phyloP scores from a whole-genome alignment of 2,113 vertebrate species.

The Synodontis membranacea region DNA sequence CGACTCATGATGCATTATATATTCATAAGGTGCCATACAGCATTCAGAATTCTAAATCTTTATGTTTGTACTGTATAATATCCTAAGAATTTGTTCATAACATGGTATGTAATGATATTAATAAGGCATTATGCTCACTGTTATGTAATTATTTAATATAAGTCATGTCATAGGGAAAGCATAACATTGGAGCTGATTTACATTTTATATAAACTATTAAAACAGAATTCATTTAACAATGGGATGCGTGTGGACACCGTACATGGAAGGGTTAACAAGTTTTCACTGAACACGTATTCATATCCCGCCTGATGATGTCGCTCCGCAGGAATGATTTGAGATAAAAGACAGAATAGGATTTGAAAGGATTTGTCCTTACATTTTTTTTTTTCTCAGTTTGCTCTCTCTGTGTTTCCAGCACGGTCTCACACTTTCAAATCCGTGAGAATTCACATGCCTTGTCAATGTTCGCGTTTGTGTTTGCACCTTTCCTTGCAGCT shows the following conservation, averaged over 20 bases:
- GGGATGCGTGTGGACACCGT: not conserved
- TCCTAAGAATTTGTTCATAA: not conserved
- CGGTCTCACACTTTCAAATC: slow-evolving; percentile 1
- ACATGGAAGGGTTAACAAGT: not conserved
- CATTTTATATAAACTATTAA: not conserved
- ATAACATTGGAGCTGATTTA: not conserved
- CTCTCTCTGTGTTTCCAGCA: not conserved
- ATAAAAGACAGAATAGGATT: slow-evolving; percentile 15
- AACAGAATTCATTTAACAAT: not conserved
- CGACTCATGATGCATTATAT: not conserved
- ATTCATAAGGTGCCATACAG: slow-evolving; percentile 18
- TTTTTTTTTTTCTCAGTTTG: not conserved
- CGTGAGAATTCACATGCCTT: slow-evolving; percentile 6
- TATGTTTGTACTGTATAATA: no score
- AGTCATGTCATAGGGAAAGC: no score
- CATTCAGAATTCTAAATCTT: not conserved
- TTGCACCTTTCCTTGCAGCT: not conserved
- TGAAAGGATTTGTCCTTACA: slow-evolving; percentile 9
- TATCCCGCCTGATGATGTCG: slow-evolving; percentile 34
- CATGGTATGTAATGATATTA: not conserved
- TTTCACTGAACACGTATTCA: slow-evolving; percentile 44
- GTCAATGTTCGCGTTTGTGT: not conserved
- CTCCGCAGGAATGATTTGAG: slow-evolving; percentile 12
- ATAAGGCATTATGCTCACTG: not conserved
- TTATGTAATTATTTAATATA: not conserved